These are phyloP conservation scores for Glossophaga mutica DNA, from an alignment of 2,797 vertebrate genomes.

Conservation along the genomic window DNA sequence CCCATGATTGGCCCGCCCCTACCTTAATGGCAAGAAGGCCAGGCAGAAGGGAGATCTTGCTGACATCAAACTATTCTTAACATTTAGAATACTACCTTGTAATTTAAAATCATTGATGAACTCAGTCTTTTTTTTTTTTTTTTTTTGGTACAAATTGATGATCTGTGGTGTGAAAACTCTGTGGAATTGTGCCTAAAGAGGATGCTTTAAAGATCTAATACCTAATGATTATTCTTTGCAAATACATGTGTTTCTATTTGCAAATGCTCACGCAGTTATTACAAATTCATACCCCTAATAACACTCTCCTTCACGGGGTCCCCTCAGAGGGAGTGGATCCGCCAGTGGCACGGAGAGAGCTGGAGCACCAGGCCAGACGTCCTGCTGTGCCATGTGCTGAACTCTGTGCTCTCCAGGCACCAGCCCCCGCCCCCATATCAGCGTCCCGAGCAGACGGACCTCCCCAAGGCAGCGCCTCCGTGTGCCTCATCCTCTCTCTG, in stretches of 20 bases:
- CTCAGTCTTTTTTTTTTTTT: background rate
- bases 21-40: rapidly evolving
- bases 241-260: background rate
- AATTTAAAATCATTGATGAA: background rate
- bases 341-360: no score
- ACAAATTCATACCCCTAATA: background rate
- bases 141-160: background rate
- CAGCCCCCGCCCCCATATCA: background rate
- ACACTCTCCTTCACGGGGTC: background rate
- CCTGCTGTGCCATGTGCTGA: background rate
- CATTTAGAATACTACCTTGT: background rate
- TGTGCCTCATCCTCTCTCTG: background rate
- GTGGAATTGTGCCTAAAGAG: background rate
- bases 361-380: background rate
- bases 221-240: background rate
- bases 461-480: background rate
- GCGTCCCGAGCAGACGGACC: background rate
- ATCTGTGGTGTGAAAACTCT: background rate
- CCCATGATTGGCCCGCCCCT: background rate
- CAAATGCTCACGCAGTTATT: background rate
- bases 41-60: background rate
- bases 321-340: background rate
- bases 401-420: background rate
- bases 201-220: background rate
- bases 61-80: background rate